A percentile compares a stretch with the other conserved stretches of the same genome.
Conservation (phyloP, 1,140 invertebrate species). For the Phthorimaea operculella region DNA sequence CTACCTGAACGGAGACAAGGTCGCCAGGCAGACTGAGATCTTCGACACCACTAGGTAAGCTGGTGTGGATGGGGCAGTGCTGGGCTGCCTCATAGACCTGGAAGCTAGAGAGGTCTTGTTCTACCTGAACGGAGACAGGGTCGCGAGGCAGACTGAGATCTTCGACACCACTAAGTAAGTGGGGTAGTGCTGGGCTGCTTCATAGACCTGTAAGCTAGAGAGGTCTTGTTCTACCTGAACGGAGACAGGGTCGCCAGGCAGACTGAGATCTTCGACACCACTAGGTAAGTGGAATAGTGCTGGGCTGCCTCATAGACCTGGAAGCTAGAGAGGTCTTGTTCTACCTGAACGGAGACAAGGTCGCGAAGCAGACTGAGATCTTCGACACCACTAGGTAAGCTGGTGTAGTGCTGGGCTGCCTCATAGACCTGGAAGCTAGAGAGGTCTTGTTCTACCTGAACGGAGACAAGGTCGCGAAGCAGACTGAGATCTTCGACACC, state of each 20-base stretch:
- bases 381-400: slow-evolving; percentile 84
- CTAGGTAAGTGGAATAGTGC: slow-evolving; percentile 87
- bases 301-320: slow-evolving; percentile 86
- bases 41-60: slow-evolving; percentile 83
- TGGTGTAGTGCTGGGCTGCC: slow-evolving; percentile 87
- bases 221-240: slow-evolving; percentile 88
- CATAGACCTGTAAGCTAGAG: slow-evolving; percentile 77
- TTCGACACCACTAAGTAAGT: slow-evolving; percentile 83
- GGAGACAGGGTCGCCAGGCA: slow-evolving; percentile 77
- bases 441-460: slow-evolving; percentile 88
- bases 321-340: slow-evolving; percentile 80
- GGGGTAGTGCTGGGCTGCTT: slow-evolving; percentile 87
- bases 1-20: slow-evolving; percentile 82
- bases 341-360: slow-evolving; percentile 82
- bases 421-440: slow-evolving; percentile 79
- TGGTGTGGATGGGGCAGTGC: too few species aligned
- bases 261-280: slow-evolving; percentile 81
- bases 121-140: slow-evolving; percentile 82
- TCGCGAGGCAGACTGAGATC: slow-evolving; percentile 77
- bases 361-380: slow-evolving; percentile 77
- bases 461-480: slow-evolving; percentile 76
- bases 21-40: slow-evolving; percentile 77
- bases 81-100: slow-evolving; percentile 86
- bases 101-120: slow-evolving; percentile 80
- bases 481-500: slow-evolving; percentile 80